These are phyloP conservation scores for Eospalax fontanierii DNA, from an alignment of 2,797 vertebrate genomes.

Conservation along the genomic window DNA sequence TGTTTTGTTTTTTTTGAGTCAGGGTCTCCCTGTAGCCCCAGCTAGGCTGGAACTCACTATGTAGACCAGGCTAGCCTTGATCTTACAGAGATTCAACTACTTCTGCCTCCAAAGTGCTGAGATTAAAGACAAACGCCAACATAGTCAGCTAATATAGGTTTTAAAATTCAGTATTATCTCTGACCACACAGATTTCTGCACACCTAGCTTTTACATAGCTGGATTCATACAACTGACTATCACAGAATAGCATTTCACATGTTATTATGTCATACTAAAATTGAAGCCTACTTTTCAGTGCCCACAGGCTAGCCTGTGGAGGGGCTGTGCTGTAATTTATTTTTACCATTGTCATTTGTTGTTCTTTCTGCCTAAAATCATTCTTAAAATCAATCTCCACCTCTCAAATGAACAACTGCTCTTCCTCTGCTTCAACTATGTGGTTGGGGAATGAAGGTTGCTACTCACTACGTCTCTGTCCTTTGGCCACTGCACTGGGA, in stretches of 20 bases:
- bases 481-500: background rate
- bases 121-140: too few relatives aligned
- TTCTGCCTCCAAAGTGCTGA: too few relatives aligned
- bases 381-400: background rate
- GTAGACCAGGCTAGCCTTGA: too few relatives aligned
- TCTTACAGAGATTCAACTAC: too few relatives aligned
- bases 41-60: too few relatives aligned
- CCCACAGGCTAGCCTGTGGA: too few relatives aligned
- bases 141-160: background rate
- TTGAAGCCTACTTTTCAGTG: background rate
- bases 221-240: background rate
- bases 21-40: too few relatives aligned
- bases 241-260: too few relatives aligned
- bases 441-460: background rate
- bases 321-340: background rate
- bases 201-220: background rate
- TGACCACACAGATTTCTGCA: background rate
- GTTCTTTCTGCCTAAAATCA: background rate
- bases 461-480: fast-evolving
- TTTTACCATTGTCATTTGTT: background rate
- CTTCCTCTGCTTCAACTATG: fast-evolving
- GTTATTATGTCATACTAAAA: background rate
- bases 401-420: background rate
- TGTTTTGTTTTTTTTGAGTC: too few relatives aligned
- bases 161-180: background rate